Evolutionary conservation across 2,797 vertebrate genomes (phyloP).

Genomic region (Cygnus olor): DNA sequence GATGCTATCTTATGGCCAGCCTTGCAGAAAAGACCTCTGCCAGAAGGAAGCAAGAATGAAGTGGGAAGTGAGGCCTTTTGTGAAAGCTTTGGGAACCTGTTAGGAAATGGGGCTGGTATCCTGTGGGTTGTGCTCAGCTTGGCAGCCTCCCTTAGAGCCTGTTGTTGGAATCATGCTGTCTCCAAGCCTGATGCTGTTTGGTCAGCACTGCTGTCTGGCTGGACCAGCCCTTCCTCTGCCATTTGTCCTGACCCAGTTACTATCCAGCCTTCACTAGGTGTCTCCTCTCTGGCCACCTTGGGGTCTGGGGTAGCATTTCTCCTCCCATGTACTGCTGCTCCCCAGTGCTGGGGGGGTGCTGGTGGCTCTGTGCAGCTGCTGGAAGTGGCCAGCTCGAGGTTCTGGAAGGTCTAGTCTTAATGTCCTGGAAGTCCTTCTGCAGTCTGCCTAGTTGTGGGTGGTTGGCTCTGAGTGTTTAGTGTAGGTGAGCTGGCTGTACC

Average conservation of each 20-base stretch:
- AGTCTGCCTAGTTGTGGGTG: background rate
- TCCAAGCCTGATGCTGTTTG: background rate
- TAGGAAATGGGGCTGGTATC: background rate
- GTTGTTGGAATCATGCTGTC: background rate
- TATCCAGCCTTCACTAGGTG: background rate
- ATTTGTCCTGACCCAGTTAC: background rate
- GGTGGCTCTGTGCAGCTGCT: background rate
- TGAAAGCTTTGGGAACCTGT: background rate
- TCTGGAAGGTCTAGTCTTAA: background rate
- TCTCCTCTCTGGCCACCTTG: background rate
- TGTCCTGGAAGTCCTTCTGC: background rate
- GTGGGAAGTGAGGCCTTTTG: background rate
- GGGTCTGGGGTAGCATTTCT: background rate
- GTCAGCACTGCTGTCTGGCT: background rate
- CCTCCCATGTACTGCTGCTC: background rate
- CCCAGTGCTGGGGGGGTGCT: too few species aligned
- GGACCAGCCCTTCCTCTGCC: background rate
- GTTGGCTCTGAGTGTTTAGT: background rate
- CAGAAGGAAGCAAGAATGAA: background rate
- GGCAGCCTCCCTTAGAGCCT: background rate
- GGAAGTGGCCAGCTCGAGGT: background rate
- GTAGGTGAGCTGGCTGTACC: background rate
- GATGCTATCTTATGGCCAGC: background rate
- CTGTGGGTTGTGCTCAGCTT: background rate
- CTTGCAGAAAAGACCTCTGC: background rate